Conservation (phyloP, 1,140 invertebrate species). For the Drosophila equinoxialis region DNA sequence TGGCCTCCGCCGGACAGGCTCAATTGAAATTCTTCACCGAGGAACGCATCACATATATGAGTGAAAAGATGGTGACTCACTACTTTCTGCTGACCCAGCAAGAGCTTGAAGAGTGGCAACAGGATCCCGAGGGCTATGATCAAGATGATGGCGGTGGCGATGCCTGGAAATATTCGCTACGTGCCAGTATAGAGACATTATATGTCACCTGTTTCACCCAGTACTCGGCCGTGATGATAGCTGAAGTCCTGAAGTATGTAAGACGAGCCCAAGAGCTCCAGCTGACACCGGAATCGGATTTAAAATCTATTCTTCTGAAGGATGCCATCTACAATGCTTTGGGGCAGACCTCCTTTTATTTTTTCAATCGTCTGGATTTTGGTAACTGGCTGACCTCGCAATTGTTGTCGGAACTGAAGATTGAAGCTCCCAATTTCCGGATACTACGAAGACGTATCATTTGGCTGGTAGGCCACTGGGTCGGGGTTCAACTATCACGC, state of each 20-base stretch:
- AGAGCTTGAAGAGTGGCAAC: constrained; percentile 94
- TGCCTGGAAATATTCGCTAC: constrained; percentile 94
- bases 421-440: constrained; percentile 92
- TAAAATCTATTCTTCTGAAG: constrained; percentile 91
- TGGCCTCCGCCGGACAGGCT: constrained; percentile 72
- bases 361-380: constrained; percentile 97
- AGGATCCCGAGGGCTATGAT: constrained; percentile 94
- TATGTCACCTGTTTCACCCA: constrained; percentile 93
- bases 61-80: constrained; percentile 91
- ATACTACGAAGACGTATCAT: constrained; percentile 94
- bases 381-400: constrained; percentile 95
- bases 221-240: constrained; percentile 88
- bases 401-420: constrained; percentile 91
- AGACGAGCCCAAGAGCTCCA: constrained; percentile 86
- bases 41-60: constrained; percentile 90
- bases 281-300: constrained; percentile 87
- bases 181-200: constrained; percentile 94
- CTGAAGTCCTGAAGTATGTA: constrained; percentile 90
- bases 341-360: constrained; percentile 93
- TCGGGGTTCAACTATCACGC: constrained; percentile 92
- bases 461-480: constrained; percentile 94
- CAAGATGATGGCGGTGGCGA: constrained; percentile 94
- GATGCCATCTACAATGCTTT: constrained; percentile 98
- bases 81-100: constrained; percentile 93
- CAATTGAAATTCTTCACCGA: constrained; percentile 88